A percentile compares a stretch with the other conserved stretches of the same genome.
These are phyloP conservation scores for Peromyscus californicus DNA, from an alignment of 2,113 vertebrate species.

Conservation along the genomic window DNA sequence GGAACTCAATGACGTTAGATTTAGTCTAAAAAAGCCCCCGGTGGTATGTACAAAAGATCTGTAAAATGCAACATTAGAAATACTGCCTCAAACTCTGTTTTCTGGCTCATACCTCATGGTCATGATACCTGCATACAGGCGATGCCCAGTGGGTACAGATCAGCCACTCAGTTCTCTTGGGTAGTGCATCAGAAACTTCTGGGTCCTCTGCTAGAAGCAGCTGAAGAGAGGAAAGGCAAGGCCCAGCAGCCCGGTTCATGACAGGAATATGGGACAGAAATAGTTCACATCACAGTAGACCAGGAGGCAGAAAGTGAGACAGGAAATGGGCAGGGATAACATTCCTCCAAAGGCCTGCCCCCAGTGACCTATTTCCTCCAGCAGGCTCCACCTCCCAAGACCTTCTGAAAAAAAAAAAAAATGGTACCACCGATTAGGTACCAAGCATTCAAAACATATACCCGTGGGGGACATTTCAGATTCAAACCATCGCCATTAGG, in stretches of 20 bases:
- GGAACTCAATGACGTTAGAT: not conserved
- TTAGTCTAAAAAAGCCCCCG: not conserved
- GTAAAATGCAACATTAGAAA: not conserved
- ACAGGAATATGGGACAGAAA: not conserved
- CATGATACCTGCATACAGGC: not conserved
- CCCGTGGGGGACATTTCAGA: not conserved
- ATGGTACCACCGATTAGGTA: no score
- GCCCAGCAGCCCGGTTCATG: not conserved
- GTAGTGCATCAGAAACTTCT: not conserved
- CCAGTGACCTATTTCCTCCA: not conserved
- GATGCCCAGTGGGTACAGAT: fast-evolving
- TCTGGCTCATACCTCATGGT: not conserved
- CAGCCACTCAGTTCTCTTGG: not conserved
- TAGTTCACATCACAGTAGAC: not conserved
- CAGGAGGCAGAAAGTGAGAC: not conserved
- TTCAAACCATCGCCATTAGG: not conserved
- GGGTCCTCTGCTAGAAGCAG: no score
- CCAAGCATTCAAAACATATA: not conserved
- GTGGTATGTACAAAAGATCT: not conserved
- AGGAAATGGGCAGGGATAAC: not conserved
- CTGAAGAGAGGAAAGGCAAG: not conserved
- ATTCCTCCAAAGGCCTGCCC: not conserved
- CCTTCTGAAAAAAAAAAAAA: not conserved
- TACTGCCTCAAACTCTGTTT: not conserved
- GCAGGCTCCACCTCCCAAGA: not conserved